These are phyloP conservation scores for Lobophora halterata DNA, from an alignment of 2,888 invertebrate genomes.

Conservation along the genomic window DNA sequence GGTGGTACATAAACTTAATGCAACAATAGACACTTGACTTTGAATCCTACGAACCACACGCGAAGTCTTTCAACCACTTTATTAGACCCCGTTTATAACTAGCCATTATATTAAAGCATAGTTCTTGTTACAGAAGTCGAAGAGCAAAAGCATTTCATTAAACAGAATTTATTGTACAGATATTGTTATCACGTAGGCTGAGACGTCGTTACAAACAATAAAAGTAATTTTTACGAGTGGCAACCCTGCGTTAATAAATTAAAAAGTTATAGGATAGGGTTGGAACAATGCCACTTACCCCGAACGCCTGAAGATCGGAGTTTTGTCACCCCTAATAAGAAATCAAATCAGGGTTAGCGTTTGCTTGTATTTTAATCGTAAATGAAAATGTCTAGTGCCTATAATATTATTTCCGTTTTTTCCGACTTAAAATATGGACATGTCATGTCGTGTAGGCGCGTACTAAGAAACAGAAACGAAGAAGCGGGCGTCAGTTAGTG, in stretches of 20 bases:
- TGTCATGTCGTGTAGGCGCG: too few species aligned
- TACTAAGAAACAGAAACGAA: too few species aligned
- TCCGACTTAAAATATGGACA: too few species aligned
- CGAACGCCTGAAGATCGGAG: conserved; percentile 64
- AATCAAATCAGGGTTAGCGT: conserved; percentile 40
- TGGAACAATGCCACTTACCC: conserved; percentile 73
- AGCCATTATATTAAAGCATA: conserved; percentile 12
- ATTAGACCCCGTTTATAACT: conserved; percentile 20
- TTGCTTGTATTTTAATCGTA: conserved; percentile 2
- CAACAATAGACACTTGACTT: conserved; percentile 72
- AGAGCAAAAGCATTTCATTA: conserved; percentile 44
- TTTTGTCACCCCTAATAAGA: conserved; percentile 62
- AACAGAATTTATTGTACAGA: conserved; percentile 66
- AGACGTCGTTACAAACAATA: conserved; percentile 79
- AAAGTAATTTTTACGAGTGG: conserved; percentile 79
- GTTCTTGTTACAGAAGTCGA: conserved; percentile 40
- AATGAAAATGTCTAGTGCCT: too few species aligned
- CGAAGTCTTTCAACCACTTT: conserved; percentile 38
- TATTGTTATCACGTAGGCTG: conserved; percentile 79
- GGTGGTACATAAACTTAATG: conserved; percentile 60
- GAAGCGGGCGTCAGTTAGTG: too few species aligned
- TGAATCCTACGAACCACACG: conserved; percentile 57
- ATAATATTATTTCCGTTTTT: too few species aligned
- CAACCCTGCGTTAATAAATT: conserved; percentile 79
- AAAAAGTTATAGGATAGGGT: conserved; percentile 69